Evolutionary conservation across 2,113 vertebrate species (phyloP).

Genomic region (Glareola pratincola): DNA sequence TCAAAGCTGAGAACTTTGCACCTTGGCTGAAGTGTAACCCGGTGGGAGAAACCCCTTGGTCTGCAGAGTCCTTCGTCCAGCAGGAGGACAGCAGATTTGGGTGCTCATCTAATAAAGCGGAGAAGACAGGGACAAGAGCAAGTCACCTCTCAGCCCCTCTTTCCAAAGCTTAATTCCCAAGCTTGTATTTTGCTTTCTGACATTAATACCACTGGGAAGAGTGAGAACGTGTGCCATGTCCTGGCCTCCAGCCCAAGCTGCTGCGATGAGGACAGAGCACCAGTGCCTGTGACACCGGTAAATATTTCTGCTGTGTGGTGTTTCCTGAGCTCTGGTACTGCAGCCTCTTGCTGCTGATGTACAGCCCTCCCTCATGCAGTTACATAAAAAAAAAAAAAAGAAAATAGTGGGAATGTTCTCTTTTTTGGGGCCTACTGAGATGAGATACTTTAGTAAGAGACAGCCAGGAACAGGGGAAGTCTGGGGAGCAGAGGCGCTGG

Average conservation of each 20-base stretch:
- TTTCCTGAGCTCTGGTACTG: not conserved
- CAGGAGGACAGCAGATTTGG: rapidly evolving
- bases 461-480: not conserved
- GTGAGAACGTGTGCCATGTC: not conserved
- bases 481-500: not conserved
- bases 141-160: not conserved
- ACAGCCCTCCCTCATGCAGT: not conserved
- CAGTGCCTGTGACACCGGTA: rapidly evolving
- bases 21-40: rapidly evolving
- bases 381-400: not conserved
- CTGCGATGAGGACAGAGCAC: not conserved
- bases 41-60: not conserved
- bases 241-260: not conserved
- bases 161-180: not conserved
- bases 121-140: not conserved
- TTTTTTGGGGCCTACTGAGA: not conserved
- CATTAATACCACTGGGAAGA: not conserved
- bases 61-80: not conserved
- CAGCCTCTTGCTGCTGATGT: not conserved
- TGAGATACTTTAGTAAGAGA: not conserved
- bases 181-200: not conserved
- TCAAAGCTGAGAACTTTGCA: not conserved
- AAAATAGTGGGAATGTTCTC: not conserved
- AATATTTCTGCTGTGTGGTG: not conserved
- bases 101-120: not conserved